Conservation (phyloP, 2,888 invertebrate species). For the Acrobasis consociella region DNA sequence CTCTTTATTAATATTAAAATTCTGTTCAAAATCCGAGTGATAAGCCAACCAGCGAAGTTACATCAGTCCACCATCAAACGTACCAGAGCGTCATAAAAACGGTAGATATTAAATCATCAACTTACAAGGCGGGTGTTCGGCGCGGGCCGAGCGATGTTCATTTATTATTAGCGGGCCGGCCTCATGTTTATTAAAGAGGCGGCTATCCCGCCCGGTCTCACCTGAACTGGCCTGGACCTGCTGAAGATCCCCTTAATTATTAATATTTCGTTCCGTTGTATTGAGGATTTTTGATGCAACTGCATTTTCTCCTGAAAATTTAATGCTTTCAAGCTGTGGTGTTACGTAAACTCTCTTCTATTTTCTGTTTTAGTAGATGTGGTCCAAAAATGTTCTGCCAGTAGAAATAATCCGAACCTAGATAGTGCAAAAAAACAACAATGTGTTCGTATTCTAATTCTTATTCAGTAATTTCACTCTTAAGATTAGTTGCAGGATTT, state of each 20-base stretch:
- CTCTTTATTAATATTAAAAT: not conserved
- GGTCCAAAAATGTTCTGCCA: too few species aligned
- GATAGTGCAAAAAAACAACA: too few species aligned
- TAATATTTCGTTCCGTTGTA: conserved; percentile 39
- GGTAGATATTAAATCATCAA: conserved; percentile 30
- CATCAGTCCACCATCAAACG: conserved; percentile 11
- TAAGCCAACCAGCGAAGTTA: not conserved
- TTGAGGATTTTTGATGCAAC: conserved; percentile 16
- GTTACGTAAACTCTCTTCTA: too few species aligned
- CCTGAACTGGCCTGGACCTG: conserved; percentile 45
- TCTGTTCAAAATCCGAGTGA: not conserved
- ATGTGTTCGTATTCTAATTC: too few species aligned
- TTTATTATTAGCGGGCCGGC: conserved; percentile 62
- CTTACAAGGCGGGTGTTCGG: conserved; percentile 39
- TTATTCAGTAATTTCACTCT: too few species aligned
- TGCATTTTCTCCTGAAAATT: not conserved
- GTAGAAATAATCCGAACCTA: too few species aligned
- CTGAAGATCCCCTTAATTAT: conserved; percentile 41
- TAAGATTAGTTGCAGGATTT: too few species aligned
- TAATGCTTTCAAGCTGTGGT: too few species aligned
- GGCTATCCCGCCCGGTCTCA: conserved; percentile 50
- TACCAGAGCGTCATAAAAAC: conserved; percentile 14
- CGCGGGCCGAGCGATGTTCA: conserved; percentile 43
- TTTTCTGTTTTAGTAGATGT: too few species aligned
- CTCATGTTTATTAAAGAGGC: conserved; percentile 66